Evolutionary conservation across 2,888 invertebrate genomes (phyloP).

Genomic region (Rhagium mordax): DNA sequence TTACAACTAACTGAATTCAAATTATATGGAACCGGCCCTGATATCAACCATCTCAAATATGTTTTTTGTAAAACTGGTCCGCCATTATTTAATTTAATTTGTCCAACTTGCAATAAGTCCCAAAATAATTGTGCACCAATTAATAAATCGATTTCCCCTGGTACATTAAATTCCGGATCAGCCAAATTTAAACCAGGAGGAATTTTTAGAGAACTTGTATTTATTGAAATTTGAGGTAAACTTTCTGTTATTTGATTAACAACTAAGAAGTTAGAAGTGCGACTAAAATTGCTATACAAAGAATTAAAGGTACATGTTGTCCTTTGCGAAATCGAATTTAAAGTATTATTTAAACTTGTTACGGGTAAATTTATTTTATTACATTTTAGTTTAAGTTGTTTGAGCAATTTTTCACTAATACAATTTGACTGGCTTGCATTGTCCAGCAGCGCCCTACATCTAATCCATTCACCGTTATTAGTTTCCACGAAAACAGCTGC

Average conservation of each 20-base stretch:
- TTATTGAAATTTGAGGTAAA: background rate
- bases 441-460: too few relatives aligned
- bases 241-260: background rate
- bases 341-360: constrained; percentile 7
- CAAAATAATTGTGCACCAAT: constrained; percentile 3
- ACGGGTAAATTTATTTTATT: constrained; percentile 11
- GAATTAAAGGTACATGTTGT: constrained; percentile 3
- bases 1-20: constrained; percentile 7
- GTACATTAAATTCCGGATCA: constrained; percentile 1
- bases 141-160: constrained; percentile 3
- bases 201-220: background rate
- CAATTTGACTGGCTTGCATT: constrained; percentile 12
- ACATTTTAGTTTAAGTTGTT: constrained; percentile 5
- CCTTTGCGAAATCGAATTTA: constrained; percentile 13
- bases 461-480: too few relatives aligned
- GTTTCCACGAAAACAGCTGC: too few relatives aligned
- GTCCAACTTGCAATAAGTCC: constrained; percentile 8
- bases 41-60: constrained; percentile 3
- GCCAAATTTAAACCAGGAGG: constrained; percentile 14
- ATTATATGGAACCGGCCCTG: background rate
- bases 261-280: background rate
- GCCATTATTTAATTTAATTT: background rate
- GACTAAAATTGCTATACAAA: background rate
- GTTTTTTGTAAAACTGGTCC: constrained; percentile 17
- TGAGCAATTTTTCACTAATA: background rate